A percentile compares a stretch with the other conserved stretches of the same genome.
Evolutionary conservation across 2,113 vertebrate genomes (phyloP).

Genomic region (Labrus mixtus): DNA sequence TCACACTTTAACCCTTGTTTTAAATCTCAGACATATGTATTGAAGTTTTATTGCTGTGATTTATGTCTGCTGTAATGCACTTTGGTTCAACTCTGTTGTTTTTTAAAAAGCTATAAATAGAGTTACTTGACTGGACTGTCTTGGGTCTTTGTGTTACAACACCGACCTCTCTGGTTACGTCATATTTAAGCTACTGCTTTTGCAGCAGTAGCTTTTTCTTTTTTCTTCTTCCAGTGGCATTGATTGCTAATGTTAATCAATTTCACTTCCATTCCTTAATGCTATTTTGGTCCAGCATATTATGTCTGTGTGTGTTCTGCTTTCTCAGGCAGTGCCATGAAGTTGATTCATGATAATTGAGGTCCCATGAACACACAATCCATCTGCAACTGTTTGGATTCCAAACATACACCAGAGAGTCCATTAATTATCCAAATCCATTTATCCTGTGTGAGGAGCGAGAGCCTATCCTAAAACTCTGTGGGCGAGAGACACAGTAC

Average conservation of each 20-base stretch:
- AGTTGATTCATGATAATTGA: conserved; percentile 45
- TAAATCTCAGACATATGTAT: too few relatives aligned
- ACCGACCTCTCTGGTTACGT: background rate
- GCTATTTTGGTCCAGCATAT: conserved; percentile 9
- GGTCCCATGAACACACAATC: conserved; percentile 16
- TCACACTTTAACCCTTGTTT: too few relatives aligned
- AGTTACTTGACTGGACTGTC: background rate
- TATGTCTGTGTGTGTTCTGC: conserved; percentile 17
- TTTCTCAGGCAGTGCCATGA: conserved; percentile 3
- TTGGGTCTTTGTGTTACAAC: background rate
- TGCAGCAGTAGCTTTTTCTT: background rate
- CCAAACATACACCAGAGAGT: conserved; percentile 14
- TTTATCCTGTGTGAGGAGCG: background rate
- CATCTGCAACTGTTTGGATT: conserved; percentile 25
- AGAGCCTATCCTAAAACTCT: background rate
- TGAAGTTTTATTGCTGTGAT: too few relatives aligned
- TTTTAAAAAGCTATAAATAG: too few relatives aligned
- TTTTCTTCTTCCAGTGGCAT: background rate
- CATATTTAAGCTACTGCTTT: background rate
- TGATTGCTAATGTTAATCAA: conserved; percentile 4
- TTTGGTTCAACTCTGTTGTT: too few relatives aligned
- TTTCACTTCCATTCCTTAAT: conserved; percentile 17
- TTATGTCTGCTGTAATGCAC: too few relatives aligned
- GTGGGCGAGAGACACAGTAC: background rate
- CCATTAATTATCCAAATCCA: conserved; percentile 29